phyloP scores from a whole-genome alignment of 1,140 invertebrate species.

The Trinorchestia longiramus region DNA sequence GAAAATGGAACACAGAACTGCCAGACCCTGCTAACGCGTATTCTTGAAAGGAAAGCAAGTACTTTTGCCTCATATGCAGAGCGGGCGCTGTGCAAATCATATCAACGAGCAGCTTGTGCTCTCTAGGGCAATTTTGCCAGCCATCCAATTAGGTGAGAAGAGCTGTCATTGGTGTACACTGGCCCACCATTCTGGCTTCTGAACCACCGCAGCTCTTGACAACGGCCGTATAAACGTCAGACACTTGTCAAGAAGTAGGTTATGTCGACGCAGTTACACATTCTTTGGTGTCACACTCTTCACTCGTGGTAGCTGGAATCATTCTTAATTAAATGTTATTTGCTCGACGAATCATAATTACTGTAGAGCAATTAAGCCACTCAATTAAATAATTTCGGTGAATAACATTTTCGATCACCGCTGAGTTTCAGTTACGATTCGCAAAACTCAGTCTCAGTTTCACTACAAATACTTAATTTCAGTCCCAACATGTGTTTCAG shows the following conservation, averaged over 20 bases:
- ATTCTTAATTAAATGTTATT: not conserved
- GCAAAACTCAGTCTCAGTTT: too few relatives aligned
- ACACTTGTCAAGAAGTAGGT: not conserved
- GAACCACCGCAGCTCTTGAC: not conserved
- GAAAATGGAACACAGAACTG: not conserved
- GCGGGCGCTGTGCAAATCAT: not conserved
- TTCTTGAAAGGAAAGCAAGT: not conserved
- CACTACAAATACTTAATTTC: too few relatives aligned
- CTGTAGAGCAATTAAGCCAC: not conserved
- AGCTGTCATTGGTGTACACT: not conserved
- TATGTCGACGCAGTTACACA: not conserved
- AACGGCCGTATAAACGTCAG: not conserved
- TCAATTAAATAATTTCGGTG: not conserved
- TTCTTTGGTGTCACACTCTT: not conserved
- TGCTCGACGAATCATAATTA: not conserved
- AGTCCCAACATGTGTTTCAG: too few relatives aligned
- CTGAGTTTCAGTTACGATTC: too few relatives aligned
- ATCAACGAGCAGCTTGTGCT: slow-evolving; percentile 12
- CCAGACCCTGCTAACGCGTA: not conserved
- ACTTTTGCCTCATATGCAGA: not conserved
- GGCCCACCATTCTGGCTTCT: not conserved
- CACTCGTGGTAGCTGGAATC: not conserved
- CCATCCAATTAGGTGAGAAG: slow-evolving; percentile 36
- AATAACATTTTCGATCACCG: too few relatives aligned
- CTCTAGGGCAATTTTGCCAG: not conserved